Percentiles rank a stretch among this genome's conserved stretches.
phyloP scores from a whole-genome alignment of 2,888 invertebrate species.

The Dicyrtoma fusca region DNA sequence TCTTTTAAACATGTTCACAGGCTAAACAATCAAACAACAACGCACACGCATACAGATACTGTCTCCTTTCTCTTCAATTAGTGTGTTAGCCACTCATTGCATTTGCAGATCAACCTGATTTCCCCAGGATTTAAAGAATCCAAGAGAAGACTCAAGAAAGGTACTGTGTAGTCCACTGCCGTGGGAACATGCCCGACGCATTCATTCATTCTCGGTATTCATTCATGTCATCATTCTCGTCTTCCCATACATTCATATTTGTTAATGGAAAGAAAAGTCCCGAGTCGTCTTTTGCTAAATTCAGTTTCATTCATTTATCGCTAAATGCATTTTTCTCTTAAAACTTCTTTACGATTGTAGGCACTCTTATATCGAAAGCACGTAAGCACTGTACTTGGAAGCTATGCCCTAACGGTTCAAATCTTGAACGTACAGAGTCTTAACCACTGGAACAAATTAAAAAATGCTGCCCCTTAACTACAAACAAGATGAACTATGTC shows the following conservation, averaged over 20 bases:
- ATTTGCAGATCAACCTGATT: conserved; percentile 21
- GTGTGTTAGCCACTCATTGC: conserved; percentile 7
- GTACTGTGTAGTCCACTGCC: not conserved
- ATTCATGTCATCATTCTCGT: not conserved
- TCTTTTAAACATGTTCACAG: conserved; percentile 22
- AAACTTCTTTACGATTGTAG: not conserved
- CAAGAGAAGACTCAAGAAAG: conserved; percentile 1
- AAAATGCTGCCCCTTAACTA: no score
- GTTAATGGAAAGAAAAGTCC: not conserved
- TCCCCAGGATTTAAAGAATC: not conserved
- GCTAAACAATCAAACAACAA: conserved; percentile 16
- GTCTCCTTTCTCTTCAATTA: not conserved
- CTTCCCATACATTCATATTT: conserved; percentile 11
- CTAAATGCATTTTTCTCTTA: not conserved
- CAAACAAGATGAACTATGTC: no score
- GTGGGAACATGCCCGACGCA: conserved; percentile 30
- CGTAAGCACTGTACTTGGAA: no score
- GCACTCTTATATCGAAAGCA: no score
- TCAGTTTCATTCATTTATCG: conserved; percentile 1
- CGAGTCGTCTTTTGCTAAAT: not conserved
- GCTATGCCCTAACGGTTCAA: no score
- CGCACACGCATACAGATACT: not conserved
- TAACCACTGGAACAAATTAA: no score
- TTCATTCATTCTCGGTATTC: conserved; percentile 28
- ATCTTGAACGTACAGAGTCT: no score